phyloP scores from a whole-genome alignment of 2,113 vertebrate genomes.

The Ailuropoda melanoleuca region DNA sequence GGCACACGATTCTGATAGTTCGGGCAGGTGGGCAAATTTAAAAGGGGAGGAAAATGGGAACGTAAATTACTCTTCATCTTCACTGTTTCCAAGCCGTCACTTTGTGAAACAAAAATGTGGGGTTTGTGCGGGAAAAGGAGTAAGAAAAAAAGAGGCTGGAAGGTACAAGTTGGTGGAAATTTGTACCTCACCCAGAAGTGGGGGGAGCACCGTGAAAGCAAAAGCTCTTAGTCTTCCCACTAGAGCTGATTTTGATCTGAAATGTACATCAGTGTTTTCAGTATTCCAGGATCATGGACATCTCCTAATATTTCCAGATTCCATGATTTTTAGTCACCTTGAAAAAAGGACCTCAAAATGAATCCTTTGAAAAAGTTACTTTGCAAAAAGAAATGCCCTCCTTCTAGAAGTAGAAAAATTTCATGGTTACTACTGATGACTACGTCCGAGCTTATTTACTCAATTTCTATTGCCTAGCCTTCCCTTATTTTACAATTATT shows the following conservation, averaged over 20 bases:
- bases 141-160: neutral
- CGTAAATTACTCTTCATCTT: neutral
- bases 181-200: neutral
- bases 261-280: neutral
- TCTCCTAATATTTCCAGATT: neutral
- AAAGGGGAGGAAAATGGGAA: neutral
- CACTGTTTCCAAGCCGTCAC: neutral
- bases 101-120: neutral
- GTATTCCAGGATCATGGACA: neutral
- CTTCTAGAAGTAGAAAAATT: neutral
- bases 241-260: neutral
- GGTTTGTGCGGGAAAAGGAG: neutral
- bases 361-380: neutral
- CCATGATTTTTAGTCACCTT: neutral
- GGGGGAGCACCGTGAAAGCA: neutral
- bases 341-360: neutral
- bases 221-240: too few relatives aligned
- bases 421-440: neutral
- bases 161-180: neutral
- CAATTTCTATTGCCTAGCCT: neutral
- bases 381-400: neutral
- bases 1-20: neutral
- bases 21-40: neutral
- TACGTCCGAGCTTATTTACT: neutral
- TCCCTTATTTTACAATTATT: neutral